Evolutionary conservation across 2,113 vertebrate genomes (phyloP).

Genomic region (Neodon shergylaensis): DNA sequence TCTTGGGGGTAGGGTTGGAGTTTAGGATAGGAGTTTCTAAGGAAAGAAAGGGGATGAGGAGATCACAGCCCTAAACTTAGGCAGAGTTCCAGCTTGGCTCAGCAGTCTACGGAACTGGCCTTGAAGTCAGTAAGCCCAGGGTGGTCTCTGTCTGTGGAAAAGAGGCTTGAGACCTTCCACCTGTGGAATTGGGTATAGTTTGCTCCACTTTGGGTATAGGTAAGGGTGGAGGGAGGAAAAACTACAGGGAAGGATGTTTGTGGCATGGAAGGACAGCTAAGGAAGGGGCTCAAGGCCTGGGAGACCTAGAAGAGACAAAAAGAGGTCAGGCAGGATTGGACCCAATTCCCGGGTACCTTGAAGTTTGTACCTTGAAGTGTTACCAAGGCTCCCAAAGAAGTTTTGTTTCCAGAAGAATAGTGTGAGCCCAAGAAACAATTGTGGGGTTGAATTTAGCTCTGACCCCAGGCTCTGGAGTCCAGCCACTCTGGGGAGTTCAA

Average conservation of each 20-base stretch:
- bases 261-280: conserved; percentile 13
- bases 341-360: conserved; percentile 55
- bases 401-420: conserved; percentile 56
- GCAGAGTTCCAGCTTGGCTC: conserved; percentile 51
- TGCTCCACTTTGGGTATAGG: conserved; percentile 47
- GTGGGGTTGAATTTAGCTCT: conserved; percentile 49
- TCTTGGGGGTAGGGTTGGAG: conserved; percentile 47
- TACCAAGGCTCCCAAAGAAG: conserved; percentile 52
- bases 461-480: conserved; percentile 20
- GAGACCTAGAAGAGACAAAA: conserved; percentile 54
- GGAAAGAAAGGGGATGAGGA: conserved; percentile 45
- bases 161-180: conserved; percentile 5
- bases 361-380: conserved; percentile 15
- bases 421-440: conserved; percentile 44
- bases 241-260: conserved; percentile 12
- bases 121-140: conserved; percentile 37
- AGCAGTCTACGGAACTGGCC: conserved; percentile 34
- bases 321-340: conserved; percentile 61
- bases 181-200: conserved; percentile 48
- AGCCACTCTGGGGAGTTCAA: conserved; percentile 34
- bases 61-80: conserved; percentile 3
- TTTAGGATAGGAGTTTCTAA: conserved; percentile 49
- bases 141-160: conserved; percentile 31
- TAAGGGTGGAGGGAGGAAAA: background rate
- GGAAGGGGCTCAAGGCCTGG: conserved; percentile 47